A percentile compares a stretch with the other conserved stretches of the same genome.
Evolutionary conservation across 1,140 invertebrate species (phyloP).

Genomic region (Acromyrmex charruanus): DNA sequence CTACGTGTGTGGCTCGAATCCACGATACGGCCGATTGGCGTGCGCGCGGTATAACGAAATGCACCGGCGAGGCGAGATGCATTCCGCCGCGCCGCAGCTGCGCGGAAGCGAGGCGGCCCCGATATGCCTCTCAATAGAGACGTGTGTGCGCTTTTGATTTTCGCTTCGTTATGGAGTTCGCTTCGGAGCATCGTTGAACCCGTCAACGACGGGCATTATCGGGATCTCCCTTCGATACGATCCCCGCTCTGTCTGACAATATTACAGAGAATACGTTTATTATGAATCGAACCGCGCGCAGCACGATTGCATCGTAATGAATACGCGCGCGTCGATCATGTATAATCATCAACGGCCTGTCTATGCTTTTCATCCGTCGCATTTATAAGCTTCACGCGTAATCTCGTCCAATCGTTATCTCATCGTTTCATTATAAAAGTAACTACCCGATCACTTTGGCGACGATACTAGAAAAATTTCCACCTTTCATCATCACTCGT

Average conservation of each 20-base stretch:
- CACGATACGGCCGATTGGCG: constrained; percentile 71
- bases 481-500: no score
- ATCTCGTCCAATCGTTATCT: neutral
- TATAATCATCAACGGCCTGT: constrained; percentile 12
- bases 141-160: constrained; percentile 28
- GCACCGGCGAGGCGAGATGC: constrained; percentile 66
- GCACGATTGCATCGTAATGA: constrained; percentile 20
- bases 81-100: constrained; percentile 63
- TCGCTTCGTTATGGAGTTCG: constrained; percentile 36
- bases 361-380: neutral
- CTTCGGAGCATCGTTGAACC: constrained; percentile 11
- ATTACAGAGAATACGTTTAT: constrained; percentile 16
- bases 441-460: neutral
- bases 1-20: constrained; percentile 81
- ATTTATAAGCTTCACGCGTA: neutral
- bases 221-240: constrained; percentile 15
- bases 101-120: constrained; percentile 13
- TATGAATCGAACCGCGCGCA: neutral
- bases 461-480: neutral
- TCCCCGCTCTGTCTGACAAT: neutral
- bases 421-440: neutral
- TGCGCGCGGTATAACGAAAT: constrained; percentile 56
- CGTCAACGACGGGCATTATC: constrained; percentile 23
- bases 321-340: neutral
- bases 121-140: constrained; percentile 39